These are phyloP conservation scores for Forbesichthys agassizii DNA, from an alignment of 2,113 vertebrate species.

Conservation along the genomic window DNA sequence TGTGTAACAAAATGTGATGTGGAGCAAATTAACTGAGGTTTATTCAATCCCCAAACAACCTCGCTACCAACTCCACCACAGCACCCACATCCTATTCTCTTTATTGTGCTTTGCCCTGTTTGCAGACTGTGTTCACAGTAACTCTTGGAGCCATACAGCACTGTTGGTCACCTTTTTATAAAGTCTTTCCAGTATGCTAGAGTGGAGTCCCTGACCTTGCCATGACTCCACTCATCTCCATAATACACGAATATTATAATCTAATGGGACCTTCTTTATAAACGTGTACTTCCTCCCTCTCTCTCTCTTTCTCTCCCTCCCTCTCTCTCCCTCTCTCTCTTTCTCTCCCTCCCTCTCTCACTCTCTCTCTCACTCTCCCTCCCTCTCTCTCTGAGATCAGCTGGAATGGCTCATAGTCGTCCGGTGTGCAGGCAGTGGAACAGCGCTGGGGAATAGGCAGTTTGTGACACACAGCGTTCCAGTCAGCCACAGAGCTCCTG, in stretches of 20 bases:
- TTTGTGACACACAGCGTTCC: constrained; percentile 37
- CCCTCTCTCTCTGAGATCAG: constrained; percentile 38
- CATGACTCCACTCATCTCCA: constrained; percentile 17
- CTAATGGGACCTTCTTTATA: constrained; percentile 18
- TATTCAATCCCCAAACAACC: constrained; percentile 67
- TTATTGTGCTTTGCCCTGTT: constrained; percentile 54
- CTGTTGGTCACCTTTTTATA: constrained; percentile 53
- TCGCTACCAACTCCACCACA: neutral
- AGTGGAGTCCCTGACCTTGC: constrained; percentile 29
- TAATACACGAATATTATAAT: constrained; percentile 20
- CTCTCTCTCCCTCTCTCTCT: too few relatives aligned
- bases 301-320: neutral
- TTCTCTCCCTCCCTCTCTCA: neutral
- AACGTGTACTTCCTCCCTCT: constrained; percentile 34
- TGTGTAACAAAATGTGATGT: constrained; percentile 68
- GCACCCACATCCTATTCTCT: constrained; percentile 35
- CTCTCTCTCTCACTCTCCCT: too few relatives aligned
- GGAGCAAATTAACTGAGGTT: constrained; percentile 70
- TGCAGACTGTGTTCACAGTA: constrained; percentile 56
- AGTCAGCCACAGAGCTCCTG: constrained; percentile 36
- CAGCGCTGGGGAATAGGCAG: constrained; percentile 33
- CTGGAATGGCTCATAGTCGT: constrained; percentile 43
- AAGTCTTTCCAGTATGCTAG: constrained; percentile 17
- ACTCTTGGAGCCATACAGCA: constrained; percentile 26
- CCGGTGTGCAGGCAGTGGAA: constrained; percentile 23